A percentile compares a stretch with the other conserved stretches of the same genome.
Conservation (phyloP, 2,113 vertebrate genomes). For the Tetraodon nigroviridis region DNA sequence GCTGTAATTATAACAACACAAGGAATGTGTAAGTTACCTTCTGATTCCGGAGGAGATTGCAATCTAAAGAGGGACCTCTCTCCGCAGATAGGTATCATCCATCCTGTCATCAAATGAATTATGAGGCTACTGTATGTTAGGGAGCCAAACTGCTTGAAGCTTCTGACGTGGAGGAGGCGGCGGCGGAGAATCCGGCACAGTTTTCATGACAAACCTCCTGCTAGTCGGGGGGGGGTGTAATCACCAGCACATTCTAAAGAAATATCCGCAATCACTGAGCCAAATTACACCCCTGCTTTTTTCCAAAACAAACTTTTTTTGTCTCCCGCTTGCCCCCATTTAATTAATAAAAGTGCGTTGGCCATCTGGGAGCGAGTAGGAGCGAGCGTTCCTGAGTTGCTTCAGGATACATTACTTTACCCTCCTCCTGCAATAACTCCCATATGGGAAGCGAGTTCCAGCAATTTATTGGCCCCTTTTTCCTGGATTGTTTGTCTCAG, state of each 20-base stretch:
- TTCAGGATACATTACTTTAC: conserved; percentile 57
- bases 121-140: conserved; percentile 47
- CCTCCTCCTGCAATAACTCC: conserved; percentile 66
- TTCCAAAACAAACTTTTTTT: conserved; percentile 49
- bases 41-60: conserved; percentile 54
- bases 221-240: conserved; percentile 41
- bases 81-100: conserved; percentile 36
- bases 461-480: conserved; percentile 41
- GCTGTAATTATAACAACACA: conserved; percentile 70
- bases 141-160: conserved; percentile 8
- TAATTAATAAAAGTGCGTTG: conserved; percentile 68
- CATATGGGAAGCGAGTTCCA: conserved; percentile 53
- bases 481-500: conserved; percentile 38
- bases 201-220: conserved; percentile 43
- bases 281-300: conserved; percentile 69
- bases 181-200: conserved; percentile 19
- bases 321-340: conserved; percentile 36
- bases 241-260: conserved; percentile 59
- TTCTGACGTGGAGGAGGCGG: conserved; percentile 19
- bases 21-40: conserved; percentile 73
- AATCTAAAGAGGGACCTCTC: conserved; percentile 49
- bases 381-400: conserved; percentile 56
- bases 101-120: conserved; percentile 34
- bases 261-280: conserved; percentile 57
- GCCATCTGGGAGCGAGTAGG: conserved; percentile 72